Conservation (phyloP, 1,140 invertebrate genomes). For the Penaeus indicus region DNA sequence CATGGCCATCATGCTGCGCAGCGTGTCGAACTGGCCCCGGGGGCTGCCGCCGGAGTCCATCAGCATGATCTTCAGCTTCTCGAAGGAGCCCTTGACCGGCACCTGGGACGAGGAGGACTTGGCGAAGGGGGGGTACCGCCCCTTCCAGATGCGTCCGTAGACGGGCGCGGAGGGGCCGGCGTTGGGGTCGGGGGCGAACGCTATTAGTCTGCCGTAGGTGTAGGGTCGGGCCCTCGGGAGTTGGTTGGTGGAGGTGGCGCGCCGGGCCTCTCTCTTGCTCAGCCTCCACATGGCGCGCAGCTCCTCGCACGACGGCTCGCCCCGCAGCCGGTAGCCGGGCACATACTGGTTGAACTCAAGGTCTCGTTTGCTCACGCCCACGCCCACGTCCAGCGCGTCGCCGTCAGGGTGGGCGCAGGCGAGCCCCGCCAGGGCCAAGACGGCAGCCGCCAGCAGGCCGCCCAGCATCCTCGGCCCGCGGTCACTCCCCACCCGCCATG, state of each 20-base stretch:
- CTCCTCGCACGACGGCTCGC: conserved; percentile 87
- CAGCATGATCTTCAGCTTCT: conserved; percentile 39
- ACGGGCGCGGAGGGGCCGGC: conserved; percentile 23
- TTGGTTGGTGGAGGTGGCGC: conserved; percentile 87
- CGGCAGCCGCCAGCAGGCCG: conserved; percentile 27
- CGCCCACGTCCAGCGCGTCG: conserved; percentile 18
- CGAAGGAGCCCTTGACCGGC: conserved; percentile 31
- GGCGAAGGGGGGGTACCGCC: background rate
- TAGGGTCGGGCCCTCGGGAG: conserved; percentile 84
- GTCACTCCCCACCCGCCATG: conserved; percentile 45
- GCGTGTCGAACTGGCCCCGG: conserved; percentile 42
- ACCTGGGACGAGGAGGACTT: conserved; percentile 8
- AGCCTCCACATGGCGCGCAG: conserved; percentile 92
- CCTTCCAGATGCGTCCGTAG: conserved; percentile 43
- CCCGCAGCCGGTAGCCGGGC: conserved; percentile 60
- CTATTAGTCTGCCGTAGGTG: conserved; percentile 78
- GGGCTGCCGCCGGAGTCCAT: conserved; percentile 52
- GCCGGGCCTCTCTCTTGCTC: conserved; percentile 87
- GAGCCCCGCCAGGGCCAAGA: conserved; percentile 44
- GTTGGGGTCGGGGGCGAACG: conserved; percentile 53
- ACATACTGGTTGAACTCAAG: conserved; percentile 66
- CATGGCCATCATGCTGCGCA: conserved; percentile 48
- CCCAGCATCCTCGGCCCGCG: conserved; percentile 42
- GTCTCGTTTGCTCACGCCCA: conserved; percentile 60
- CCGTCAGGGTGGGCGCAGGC: conserved; percentile 47